Base-by-base conservation (phyloP, 2,113 vertebrate genomes). In the Coturnix japonica region DNA sequence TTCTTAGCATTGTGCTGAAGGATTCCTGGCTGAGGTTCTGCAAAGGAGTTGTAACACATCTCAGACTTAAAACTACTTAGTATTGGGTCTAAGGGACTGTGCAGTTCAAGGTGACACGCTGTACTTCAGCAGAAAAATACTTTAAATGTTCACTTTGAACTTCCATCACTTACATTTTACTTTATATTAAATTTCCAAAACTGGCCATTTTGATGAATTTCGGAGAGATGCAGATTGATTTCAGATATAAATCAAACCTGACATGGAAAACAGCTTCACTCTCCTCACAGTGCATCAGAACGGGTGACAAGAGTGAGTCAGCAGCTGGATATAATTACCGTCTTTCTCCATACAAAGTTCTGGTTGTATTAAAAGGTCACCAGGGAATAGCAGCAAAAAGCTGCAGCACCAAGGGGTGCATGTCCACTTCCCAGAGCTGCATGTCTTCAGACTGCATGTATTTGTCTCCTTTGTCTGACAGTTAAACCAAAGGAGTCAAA, bases 221-320 rank as follows among this genome's bases (percentile, higher is more conserved):
- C 30, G 59, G 76, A 91, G 71, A 86, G 79, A 61, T 1, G 7
- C 17, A 33, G 85, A 94, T 92, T 83, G 80, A 92, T 94, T 93
- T 91, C 92, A 86, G 47, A 72, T 83, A 87, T 56, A 93, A 90
- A 95, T 95, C 66, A 95, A 69, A 93, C 73, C 43, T 95, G 92
- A 90, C 3, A 0, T 66, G 63, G 74, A 92, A 87, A 94, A 92
- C 46, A 85, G 41, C 63, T 78, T 88, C 31, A 90, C 83, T 91
- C 65, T 90, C 43, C 53, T 82, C 20, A n/a, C 43, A 70, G 11
- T 51, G 19, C 73, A 7, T 59, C 85, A 80, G 59, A 91, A 30
- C 16, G 66, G 54, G 61, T 91, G 49, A 78, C 54, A 91, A 85
- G 63, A 35, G 35, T 3, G 1, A 81, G 70, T 93, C 92, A 95